Conservation (phyloP, 2,888 invertebrate genomes). For the Cerceris rybyensis region DNA sequence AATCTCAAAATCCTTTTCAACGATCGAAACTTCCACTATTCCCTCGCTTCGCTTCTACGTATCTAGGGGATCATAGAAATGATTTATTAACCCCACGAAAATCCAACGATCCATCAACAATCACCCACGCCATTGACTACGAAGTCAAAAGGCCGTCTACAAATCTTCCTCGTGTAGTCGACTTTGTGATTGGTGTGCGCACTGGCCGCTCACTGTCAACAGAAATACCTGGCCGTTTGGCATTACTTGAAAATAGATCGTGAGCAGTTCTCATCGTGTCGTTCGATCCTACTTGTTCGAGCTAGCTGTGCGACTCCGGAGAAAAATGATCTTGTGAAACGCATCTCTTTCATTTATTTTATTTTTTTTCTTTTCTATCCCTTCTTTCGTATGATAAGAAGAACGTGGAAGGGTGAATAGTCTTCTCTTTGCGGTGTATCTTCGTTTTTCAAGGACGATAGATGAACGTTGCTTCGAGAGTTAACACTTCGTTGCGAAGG, state of each 20-base stretch:
- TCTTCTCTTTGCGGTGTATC: not conserved
- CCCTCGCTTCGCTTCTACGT: too few relatives aligned
- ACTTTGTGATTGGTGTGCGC: constrained; percentile 5
- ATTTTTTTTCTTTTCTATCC: not conserved
- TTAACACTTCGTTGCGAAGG: not conserved
- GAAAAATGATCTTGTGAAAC: not conserved
- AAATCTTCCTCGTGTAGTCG: not conserved
- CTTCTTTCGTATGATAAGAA: not conserved
- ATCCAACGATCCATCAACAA: too few relatives aligned
- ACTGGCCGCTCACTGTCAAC: constrained; percentile 48
- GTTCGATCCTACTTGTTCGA: constrained; percentile 41
- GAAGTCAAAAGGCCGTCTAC: too few relatives aligned
- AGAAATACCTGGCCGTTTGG: constrained; percentile 67
- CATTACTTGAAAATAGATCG: constrained; percentile 68
- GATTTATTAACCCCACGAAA: too few relatives aligned
- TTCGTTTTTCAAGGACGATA: not conserved
- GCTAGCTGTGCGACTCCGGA: constrained; percentile 10
- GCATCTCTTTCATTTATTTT: not conserved
- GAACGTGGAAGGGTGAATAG: not conserved
- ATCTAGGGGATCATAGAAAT: too few relatives aligned
- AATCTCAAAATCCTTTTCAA: too few relatives aligned
- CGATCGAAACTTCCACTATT: too few relatives aligned
- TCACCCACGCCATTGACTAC: too few relatives aligned
- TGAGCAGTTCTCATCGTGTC: constrained; percentile 63
- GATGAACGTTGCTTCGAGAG: not conserved